Evolutionary conservation across 2,797 vertebrate genomes (phyloP).

Genomic region (Hemitrygon akajei): DNA sequence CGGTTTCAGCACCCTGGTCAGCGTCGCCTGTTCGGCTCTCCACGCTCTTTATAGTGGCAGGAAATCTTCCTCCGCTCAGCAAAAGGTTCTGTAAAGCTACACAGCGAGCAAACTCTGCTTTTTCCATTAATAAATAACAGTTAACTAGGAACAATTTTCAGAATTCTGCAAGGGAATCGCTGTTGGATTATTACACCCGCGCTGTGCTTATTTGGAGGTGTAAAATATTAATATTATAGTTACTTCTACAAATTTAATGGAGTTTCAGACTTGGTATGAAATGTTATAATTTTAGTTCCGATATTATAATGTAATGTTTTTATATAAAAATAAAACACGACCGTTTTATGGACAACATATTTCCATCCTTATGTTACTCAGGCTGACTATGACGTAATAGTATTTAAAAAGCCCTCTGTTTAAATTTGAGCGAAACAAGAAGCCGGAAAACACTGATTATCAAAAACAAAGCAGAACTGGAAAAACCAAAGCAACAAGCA

Average conservation of each 20-base stretch:
- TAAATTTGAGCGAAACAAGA: background rate
- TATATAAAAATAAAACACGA: too few species aligned
- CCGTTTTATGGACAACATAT: too few species aligned
- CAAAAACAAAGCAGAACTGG: background rate
- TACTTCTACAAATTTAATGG: too few species aligned
- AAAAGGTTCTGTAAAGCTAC: background rate
- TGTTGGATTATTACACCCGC: background rate
- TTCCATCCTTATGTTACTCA: background rate
- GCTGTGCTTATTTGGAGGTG: background rate
- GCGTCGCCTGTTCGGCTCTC: background rate
- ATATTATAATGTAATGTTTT: too few species aligned
- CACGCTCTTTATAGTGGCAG: background rate
- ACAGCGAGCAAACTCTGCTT: background rate
- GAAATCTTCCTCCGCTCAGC: background rate
- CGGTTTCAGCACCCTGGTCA: slow-evolving; percentile 46
- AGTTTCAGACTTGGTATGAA: too few species aligned
- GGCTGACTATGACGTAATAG: background rate
- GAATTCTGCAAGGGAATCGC: too few species aligned
- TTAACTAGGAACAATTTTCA: background rate
- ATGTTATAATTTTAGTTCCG: background rate
- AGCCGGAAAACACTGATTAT: background rate
- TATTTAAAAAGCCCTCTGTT: background rate
- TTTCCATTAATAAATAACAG: background rate
- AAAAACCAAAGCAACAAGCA: background rate
- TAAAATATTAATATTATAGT: background rate